phyloP scores from a whole-genome alignment of 1,140 invertebrate genomes.

The Pachyrhynchus sulphureomaculatus region DNA sequence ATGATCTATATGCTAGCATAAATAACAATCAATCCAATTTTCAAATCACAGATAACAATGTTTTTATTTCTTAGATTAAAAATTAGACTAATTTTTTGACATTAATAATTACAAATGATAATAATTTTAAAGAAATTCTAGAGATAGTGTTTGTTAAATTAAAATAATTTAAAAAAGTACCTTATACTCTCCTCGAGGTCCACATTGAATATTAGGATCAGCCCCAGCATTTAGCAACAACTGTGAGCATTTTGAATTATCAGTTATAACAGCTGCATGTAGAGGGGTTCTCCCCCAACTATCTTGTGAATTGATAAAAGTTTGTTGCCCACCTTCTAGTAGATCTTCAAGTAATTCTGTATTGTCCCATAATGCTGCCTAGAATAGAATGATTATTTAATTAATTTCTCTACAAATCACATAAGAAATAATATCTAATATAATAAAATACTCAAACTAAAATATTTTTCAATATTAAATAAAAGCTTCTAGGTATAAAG shows the following conservation, averaged over 20 bases:
- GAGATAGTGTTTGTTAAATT: neutral
- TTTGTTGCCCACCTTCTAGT: constrained; percentile 68
- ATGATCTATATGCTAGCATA: too few relatives aligned
- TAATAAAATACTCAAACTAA: too few relatives aligned
- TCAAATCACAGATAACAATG: too few relatives aligned
- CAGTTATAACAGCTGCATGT: constrained; percentile 86
- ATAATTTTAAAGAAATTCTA: too few relatives aligned
- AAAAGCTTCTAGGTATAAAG: too few relatives aligned
- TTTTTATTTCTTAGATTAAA: too few relatives aligned
- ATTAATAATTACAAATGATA: too few relatives aligned
- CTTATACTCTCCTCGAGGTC: constrained; percentile 61
- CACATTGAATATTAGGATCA: constrained; percentile 70
- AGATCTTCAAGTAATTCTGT: constrained; percentile 83
- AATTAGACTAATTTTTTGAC: too few relatives aligned
- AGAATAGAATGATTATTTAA: constrained; percentile 34
- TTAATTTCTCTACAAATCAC: too few relatives aligned
- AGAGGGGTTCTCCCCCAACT: constrained; percentile 77
- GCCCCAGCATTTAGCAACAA: constrained; percentile 74
- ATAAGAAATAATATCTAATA: too few relatives aligned
- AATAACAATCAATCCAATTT: too few relatives aligned
- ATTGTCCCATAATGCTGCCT: constrained; percentile 91
- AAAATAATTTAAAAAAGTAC: constrained; percentile 41
- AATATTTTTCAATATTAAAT: neutral
- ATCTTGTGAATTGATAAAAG: constrained; percentile 72
- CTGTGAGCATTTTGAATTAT: constrained; percentile 75